These are phyloP conservation scores for Proales similis DNA, from an alignment of 1,140 invertebrate species.

Conservation along the genomic window DNA sequence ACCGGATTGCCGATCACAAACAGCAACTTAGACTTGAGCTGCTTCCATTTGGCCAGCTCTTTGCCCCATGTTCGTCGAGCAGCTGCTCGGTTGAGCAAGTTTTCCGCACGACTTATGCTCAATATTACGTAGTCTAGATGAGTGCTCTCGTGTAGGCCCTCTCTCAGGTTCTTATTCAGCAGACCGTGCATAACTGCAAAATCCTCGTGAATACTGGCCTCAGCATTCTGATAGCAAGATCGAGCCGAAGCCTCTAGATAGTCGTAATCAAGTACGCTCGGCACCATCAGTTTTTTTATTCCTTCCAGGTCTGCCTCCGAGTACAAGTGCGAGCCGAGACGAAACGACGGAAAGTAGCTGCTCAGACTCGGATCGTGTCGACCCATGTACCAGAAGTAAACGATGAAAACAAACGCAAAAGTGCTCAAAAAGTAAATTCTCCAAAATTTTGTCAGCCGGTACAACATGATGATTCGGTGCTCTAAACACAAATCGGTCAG, in stretches of 20 bases:
- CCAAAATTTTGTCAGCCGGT: conserved; percentile 15
- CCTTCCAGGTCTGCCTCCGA: conserved; percentile 2
- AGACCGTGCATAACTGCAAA: not conserved
- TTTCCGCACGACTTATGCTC: not conserved
- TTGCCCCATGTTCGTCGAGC: conserved; percentile 24
- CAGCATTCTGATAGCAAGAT: conserved; percentile 2
- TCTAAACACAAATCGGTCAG: no score
- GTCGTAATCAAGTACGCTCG: conserved; percentile 24
- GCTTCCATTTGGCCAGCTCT: conserved; percentile 16
- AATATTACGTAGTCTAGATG: conserved; percentile 1
- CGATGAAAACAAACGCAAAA: conserved; percentile 9
- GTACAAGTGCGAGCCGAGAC: conserved; percentile 33
- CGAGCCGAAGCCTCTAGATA: not conserved
- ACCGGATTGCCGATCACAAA: conserved; percentile 11
- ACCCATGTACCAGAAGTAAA: conserved; percentile 16
- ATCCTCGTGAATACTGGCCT: not conserved
- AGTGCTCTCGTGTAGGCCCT: not conserved
- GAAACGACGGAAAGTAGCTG: conserved; percentile 35
- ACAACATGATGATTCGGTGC: no score
- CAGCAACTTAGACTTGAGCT: conserved; percentile 17
- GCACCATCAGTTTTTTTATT: conserved; percentile 36
- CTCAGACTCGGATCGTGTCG: conserved; percentile 9
- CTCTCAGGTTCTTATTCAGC: not conserved
- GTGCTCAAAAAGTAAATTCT: conserved; percentile 21
- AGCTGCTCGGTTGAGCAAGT: conserved; percentile 6